Percentiles rank a stretch among this genome's conserved stretches.
These are phyloP conservation scores for Salmo trutta DNA, from an alignment of 2,797 vertebrate species.

Conservation along the genomic window DNA sequence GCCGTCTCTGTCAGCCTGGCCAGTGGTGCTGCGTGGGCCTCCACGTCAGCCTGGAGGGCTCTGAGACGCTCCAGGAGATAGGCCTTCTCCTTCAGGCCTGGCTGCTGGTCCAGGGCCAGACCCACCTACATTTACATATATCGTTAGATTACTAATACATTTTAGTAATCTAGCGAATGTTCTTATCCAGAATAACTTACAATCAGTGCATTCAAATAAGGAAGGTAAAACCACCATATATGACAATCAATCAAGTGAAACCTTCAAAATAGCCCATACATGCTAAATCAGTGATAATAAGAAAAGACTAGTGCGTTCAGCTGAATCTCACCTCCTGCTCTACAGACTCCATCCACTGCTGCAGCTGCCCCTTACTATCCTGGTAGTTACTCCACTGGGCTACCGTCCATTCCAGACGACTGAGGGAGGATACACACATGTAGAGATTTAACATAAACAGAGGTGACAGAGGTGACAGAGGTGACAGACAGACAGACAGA, in stretches of 20 bases:
- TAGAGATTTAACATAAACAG: neutral
- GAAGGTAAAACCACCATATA: neutral
- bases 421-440: constrained; percentile 46
- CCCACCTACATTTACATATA: constrained; percentile 55
- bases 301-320: too few species aligned
- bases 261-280: too few species aligned
- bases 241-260: too few species aligned
- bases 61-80: constrained; percentile 85
- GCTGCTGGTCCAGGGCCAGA: constrained; percentile 83
- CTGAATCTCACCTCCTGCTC: constrained; percentile 73
- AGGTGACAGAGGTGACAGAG: too few species aligned
- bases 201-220: neutral
- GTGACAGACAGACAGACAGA: too few species aligned
- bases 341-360: constrained; percentile 92
- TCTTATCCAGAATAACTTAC: neutral
- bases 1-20: constrained; percentile 80
- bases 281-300: too few species aligned
- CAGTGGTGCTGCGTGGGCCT: constrained; percentile 77
- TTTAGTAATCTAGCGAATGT: neutral
- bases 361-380: constrained; percentile 86
- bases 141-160: neutral
- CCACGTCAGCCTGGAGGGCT: constrained; percentile 84
- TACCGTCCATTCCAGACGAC: constrained; percentile 89
- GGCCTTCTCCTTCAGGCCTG: constrained; percentile 90
- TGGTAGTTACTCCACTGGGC: constrained; percentile 87